phyloP scores from a whole-genome alignment of 37 sponge, comb jelly and placozoan species.

The Ianthella basta region DNA sequence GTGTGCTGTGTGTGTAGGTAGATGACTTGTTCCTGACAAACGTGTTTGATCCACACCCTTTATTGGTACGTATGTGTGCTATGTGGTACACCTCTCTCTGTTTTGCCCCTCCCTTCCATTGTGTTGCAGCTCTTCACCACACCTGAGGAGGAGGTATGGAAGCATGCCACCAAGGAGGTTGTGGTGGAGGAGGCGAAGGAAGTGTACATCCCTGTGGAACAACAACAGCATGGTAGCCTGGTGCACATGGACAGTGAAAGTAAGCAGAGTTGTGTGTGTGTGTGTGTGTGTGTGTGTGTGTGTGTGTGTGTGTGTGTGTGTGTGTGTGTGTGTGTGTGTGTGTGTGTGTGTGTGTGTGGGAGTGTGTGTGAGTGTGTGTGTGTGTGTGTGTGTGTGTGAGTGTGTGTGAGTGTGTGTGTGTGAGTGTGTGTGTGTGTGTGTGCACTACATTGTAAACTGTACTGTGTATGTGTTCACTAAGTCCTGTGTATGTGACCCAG shows the following conservation, averaged over 20 bases:
- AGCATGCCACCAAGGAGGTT: constrained; percentile 17
- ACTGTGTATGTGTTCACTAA: no score
- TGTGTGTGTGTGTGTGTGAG: constrained; percentile 45
- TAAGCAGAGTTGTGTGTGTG: constrained; percentile 7
- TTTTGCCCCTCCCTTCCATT: no score
- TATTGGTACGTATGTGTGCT: no score
- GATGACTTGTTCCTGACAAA: background rate
- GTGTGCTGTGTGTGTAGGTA: background rate
- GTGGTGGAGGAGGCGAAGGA: constrained; percentile 10
- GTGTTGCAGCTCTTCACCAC: background rate
- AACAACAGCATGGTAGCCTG: background rate
- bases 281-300: constrained; percentile 29
- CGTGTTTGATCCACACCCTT: background rate
- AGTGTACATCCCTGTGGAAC: constrained; percentile 12
- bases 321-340: constrained; percentile 45
- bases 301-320: constrained; percentile 57
- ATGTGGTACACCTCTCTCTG: no score
- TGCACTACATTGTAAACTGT: no score
- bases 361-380: constrained; percentile 39
- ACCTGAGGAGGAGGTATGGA: constrained; percentile 29
- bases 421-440: no score
- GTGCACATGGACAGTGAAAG: constrained; percentile 14
- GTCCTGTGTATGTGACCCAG: no score
- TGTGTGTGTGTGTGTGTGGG: constrained; percentile 40
- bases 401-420: constrained; percentile 1